Evolutionary conservation across 2,113 vertebrate species (phyloP), one percentile per base, ranked within the genome.

Genomic region (Sterrhoptilus dennistouni): DNA sequence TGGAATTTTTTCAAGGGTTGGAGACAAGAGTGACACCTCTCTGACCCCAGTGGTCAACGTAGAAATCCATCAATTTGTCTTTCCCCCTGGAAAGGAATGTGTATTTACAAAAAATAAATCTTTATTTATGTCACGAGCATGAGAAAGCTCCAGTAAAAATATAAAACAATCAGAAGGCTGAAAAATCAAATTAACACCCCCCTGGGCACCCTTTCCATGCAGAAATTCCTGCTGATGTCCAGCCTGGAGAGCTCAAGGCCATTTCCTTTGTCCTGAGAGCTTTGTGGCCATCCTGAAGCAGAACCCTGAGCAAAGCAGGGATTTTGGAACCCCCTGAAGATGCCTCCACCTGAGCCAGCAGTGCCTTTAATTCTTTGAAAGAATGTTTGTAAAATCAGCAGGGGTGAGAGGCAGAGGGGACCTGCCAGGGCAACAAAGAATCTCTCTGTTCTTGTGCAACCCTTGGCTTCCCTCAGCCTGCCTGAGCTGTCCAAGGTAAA

Each of bases 401-500:
- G 56, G 22, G 70, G 74, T 14, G 77, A 16, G 13, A 40, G 12
- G 92, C 71, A 40, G 68, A 54, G 76, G 61, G 71, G 93, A 88
- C 40, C 83, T 53, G 84, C 38, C 6, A 52, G 94, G 83, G 75
- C 93, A 94, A 94, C 91, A 93, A 88, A 91, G 96, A 27, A 35
- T 68, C 90, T 70, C 97, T 66, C 94, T 96, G 95, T 97, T 93
- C 94, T 70, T 11, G 50, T 60, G 78, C 77, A 35, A 6, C 4
- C 16, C 1, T 83, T 6, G 16, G 28, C 81, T 82, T n/a, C 35
- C 72, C 87, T 31, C 10, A 8, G 18, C 68, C 19, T 11, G 19
- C 19, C 82, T 95, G 96, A 86, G 95, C 92, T 96, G 92, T 92
- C 90, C 94, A 94, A 93, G 95, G 96, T 84, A 94, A 97, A 94